Evolutionary conservation across 2,113 vertebrate genomes (phyloP), one percentile per base, ranked within the genome.

Genomic region (Aegotheles bennettii): DNA sequence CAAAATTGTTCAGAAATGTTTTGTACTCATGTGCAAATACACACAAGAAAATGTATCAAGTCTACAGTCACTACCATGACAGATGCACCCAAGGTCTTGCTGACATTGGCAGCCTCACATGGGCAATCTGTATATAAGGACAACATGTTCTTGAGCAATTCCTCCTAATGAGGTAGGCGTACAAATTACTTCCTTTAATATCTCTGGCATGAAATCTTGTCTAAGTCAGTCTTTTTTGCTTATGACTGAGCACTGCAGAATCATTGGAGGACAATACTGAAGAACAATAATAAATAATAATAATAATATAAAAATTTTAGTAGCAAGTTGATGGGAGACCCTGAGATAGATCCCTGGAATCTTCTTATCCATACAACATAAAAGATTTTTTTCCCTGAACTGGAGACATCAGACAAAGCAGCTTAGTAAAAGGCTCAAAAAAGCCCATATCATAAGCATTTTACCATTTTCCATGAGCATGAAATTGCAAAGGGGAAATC

Each of bases 51-150:
- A 81, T 56, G 13, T 78, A 64, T 75, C n/a, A 36, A 77, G 43
- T 64, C 47, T 73, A 57, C 51, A 78, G 88, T 74, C 83, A 45
- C 71, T 43, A 60, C 25, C 54, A 68, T 64, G 76, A 94, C 93
- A 96, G 94, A 90, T 93, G 94, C 83, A 94, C 88, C 47, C 93
- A 95, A 96, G 85, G 85, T 95, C 95, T 96, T 90, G 82, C 85
- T 97, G 96, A 95, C 96, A 84, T 43, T 97, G 96, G 92, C 96
- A 96, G 88, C 43, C 31, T 87, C 90, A 93, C 85, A 92, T 93
- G 90, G 85, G 71, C 76, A 92, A 81, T 93, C 92, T 92, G 82
- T 71, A 35, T 75, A 33, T 57, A 88, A 86, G 92, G 56, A 92
- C 54, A 3, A 56, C 26, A 9, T 60, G 88, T 92, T 89, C 94